Conservation (phyloP, 2,888 invertebrate genomes). For the Siphonodentalium dalli region DNA sequence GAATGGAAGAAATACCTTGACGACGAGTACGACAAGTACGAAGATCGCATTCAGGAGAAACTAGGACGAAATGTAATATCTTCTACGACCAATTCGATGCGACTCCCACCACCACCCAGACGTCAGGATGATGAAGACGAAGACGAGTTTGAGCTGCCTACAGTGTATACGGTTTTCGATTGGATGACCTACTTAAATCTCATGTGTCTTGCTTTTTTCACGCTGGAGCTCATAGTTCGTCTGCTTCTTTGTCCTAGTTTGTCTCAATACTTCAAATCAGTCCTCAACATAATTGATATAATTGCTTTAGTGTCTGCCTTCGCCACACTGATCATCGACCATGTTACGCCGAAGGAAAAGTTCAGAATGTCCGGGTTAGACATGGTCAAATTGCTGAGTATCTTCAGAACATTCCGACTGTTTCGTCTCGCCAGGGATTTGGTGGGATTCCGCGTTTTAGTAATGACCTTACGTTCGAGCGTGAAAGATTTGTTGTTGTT, state of each 20-base stretch:
- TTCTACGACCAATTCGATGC: too few relatives aligned
- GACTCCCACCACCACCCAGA: too few relatives aligned
- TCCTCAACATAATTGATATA: slow-evolving; percentile 5
- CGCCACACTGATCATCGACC: background rate
- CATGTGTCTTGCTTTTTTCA: slow-evolving; percentile 5
- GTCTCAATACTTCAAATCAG: slow-evolving; percentile 1
- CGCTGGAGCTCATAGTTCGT: slow-evolving; percentile 8
- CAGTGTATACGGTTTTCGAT: too few relatives aligned
- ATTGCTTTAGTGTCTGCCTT: background rate
- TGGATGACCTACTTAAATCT: slow-evolving; percentile 1
- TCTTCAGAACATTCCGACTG: slow-evolving; percentile 28
- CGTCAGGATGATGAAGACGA: too few relatives aligned
- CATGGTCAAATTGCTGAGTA: slow-evolving; percentile 23
- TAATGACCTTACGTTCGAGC: slow-evolving; percentile 24
- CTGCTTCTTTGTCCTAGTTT: slow-evolving; percentile 10
- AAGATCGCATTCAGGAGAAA: too few relatives aligned
- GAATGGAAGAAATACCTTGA: too few relatives aligned
- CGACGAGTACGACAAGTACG: too few relatives aligned
- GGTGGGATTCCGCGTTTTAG: slow-evolving; percentile 27
- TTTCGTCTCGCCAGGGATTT: slow-evolving; percentile 28
- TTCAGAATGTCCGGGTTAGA: slow-evolving; percentile 23
- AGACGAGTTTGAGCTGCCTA: too few relatives aligned
- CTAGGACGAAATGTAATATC: too few relatives aligned
- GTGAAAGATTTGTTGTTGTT: slow-evolving; percentile 24
- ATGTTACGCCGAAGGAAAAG: background rate